Evolutionary conservation across 2,113 vertebrate species (phyloP), one percentile per base, ranked within the genome.

Genomic region (Neogobius melanostomus): DNA sequence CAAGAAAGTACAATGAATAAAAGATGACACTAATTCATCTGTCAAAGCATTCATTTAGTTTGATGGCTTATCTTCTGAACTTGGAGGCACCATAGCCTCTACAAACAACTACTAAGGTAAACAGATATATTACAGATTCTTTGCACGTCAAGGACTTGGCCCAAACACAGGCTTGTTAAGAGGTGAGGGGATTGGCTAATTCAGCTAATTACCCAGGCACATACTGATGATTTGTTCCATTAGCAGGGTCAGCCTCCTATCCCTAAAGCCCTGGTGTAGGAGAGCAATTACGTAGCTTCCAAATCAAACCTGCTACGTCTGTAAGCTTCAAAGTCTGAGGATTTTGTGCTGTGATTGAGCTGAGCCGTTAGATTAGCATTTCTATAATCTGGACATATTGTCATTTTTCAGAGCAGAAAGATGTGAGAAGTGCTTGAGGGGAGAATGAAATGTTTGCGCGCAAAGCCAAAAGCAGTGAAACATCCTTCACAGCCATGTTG

Each of bases 151-250:
- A 76, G 77, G 14, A 57, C 74, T 85, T 76, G 87, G 76, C 79
- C 74, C 67, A 43, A 11, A 82, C 82, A 82, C 82, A 79, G 88
- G 90, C 90, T 89, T 88, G 74, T 76, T 80, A 75, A 70, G 76
- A 80, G 86, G 88, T 79, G 81, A 84, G 82, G 77, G 86, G 80
- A 85, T 84, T 79, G 81, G 73, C 76, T 91, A 93, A 91, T 90
- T 90, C 51, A 47, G 82, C 90, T 92, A 92, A 93, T 93, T 92
- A 90, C 82, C 83, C 89, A 70, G 83, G 79, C 80, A 90, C 74
- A 84, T 76, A 75, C 80, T 86, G 84, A 91, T 90, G 88, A 89
- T 84, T 74, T 82, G 81, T 78, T 89, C 88, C 84, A 92, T 93
- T 92, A 92, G 88, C 52, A 59, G 85, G 86, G 87, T 88, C 87